Evolutionary conservation across 2,113 vertebrate species (phyloP).

Genomic region (Lanius ludovicianus): DNA sequence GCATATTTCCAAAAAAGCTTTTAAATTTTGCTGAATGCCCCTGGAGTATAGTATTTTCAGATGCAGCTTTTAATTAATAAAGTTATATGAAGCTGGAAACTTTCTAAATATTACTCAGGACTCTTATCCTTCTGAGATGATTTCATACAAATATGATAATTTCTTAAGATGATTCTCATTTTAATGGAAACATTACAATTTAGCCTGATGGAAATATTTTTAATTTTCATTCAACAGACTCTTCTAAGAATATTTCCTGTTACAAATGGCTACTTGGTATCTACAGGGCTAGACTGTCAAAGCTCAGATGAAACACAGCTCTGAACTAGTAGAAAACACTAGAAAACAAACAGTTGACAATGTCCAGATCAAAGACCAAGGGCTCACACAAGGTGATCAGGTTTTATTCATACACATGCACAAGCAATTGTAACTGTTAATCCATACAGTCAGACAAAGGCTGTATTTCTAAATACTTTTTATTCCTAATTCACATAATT

Average conservation of each 20-base stretch:
- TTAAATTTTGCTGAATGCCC: neutral
- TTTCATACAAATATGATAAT: neutral
- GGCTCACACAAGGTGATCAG: slow-evolving; percentile 27
- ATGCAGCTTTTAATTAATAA: neutral
- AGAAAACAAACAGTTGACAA: slow-evolving; percentile 41
- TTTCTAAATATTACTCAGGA: neutral
- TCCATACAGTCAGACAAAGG: slow-evolving; percentile 45
- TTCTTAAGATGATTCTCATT: neutral
- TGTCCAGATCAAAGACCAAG: slow-evolving; percentile 2
- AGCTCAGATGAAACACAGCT: neutral
- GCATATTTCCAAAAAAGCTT: neutral
- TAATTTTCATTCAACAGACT: neutral
- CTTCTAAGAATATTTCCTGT: neutral
- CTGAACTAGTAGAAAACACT: slow-evolving; percentile 29
- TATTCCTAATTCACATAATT: slow-evolving; percentile 29
- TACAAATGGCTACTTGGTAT: neutral
- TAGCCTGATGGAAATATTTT: neutral
- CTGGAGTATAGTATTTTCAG: neutral
- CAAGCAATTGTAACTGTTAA: slow-evolving; percentile 52
- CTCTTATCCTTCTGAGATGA: neutral
- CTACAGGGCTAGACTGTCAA: neutral
- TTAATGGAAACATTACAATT: neutral
- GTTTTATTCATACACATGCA: slow-evolving; percentile 1
- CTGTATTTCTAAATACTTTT: slow-evolving; percentile 15
- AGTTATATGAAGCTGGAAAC: neutral